Conservation (phyloP, 2,888 invertebrate species). For the Thyatira batis region DNA sequence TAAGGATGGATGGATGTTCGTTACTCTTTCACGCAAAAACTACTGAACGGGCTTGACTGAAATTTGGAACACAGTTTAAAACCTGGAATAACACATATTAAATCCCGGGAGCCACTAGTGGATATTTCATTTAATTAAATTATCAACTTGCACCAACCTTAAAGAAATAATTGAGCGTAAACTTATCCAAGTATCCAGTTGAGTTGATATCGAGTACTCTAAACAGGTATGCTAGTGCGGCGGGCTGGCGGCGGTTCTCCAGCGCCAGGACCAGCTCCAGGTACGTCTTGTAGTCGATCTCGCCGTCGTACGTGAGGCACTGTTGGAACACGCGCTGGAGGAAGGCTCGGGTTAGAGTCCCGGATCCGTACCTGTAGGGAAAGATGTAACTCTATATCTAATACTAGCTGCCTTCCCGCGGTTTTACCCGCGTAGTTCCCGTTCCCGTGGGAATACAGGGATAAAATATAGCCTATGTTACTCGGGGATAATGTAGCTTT, state of each 20-base stretch:
- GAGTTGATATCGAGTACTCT: constrained; percentile 94
- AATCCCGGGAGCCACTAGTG: too few species aligned
- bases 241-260: constrained; percentile 95
- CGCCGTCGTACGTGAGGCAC: constrained; percentile 95
- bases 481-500: too few species aligned
- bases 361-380: constrained; percentile 89
- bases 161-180: constrained; percentile 96
- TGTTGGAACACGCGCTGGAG: constrained; percentile 97
- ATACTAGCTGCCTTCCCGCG: not conserved
- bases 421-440: too few species aligned
- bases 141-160: constrained; percentile 85
- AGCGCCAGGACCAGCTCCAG: constrained; percentile 96
- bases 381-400: not conserved
- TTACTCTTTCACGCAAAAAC: too few species aligned
- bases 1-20: too few species aligned
- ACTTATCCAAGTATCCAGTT: constrained; percentile 93
- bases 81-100: too few species aligned
- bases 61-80: too few species aligned
- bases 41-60: too few species aligned
- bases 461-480: too few species aligned
- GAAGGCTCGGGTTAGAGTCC: constrained; percentile 94
- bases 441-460: too few species aligned
- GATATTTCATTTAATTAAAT: too few species aligned
- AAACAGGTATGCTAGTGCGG: constrained; percentile 95
- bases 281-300: constrained; percentile 99